Evolutionary conservation across 2,888 invertebrate genomes (phyloP), one percentile per base, ranked within the genome.

Genomic region (Nomada ruficornis): DNA sequence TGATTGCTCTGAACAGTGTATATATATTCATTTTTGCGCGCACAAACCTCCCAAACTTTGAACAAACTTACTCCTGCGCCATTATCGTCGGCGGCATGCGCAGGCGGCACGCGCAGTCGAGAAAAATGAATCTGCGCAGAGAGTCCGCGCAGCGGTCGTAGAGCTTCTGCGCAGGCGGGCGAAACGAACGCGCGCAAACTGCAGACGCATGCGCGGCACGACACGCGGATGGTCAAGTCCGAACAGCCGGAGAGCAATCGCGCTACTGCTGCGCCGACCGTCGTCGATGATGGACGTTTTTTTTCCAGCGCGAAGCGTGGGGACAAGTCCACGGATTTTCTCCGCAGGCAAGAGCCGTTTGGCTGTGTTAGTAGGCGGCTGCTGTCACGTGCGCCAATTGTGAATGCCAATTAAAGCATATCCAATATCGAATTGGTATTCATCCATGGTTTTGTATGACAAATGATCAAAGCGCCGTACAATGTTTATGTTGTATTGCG

Each of bases 211-310:
- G 86, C 86, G 84, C 75, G 59, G 18, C 55, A 20, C 55, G 36
- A 15, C 15, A 20, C 57, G 18, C 64, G 29, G 18, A 2, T 55
- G n/a, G 26, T 3, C 62, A 75, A 86, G 83, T 84, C 86, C 89
- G 87, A 82, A 73, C 84, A 77, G 81, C 67, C 79, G 83, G 89
- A 87, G 90, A 88, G 91, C 91, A 82, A 83, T 87, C 86, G 87
- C 82, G 86, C 85, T 88, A 91, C 91, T 91, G 90, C 78, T 85
- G 80, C 68, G 81, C 77, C 26, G 86, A 83, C 80, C 80, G 86
- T 83, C 57, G 72, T 11, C 81, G 85, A 65, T 76, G 71, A 57
- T 72, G 76, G 82, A 84, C 82, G 83, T 52, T 42, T 2, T 36
- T 57, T 60, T 50, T 29, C 2, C 15, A 47, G 7, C 23, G 5